Evolutionary conservation across 2,113 vertebrate species (phyloP), one percentile per base, ranked within the genome.

Genomic region (Odocoileus virginianus): DNA sequence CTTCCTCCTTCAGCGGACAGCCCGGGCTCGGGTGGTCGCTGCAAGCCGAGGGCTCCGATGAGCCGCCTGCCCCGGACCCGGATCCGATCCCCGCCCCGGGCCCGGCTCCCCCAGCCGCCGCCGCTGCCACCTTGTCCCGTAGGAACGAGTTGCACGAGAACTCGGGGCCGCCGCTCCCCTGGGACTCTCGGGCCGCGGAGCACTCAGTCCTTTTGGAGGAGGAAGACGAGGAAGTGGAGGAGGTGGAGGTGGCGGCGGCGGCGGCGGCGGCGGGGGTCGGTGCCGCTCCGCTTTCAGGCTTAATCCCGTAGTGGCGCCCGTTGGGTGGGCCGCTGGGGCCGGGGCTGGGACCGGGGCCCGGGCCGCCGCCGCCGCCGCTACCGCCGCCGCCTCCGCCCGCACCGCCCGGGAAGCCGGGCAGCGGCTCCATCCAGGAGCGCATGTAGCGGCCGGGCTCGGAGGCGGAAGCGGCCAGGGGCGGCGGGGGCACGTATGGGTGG

Each of bases 381-480:
- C 98, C 58, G 74, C 96, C n/a, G 16, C 95, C 16, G 71, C 97
- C 74, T 36, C 98, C 74, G 15, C 98, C 96, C 64, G 97, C 97
- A 84, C 98, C 97, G 6, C 98, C 98, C 57, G 99, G 99, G 98
- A 99, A 99, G 96, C 99, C 99, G 96, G 99, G 98, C 95, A 99
- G 98, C 87, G 99, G 99, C 97, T 99, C 99, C 95, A 99, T 99
- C 99, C 99, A 99, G 98, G 99, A 99, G 98, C 99, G 99, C 97
- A 99, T 99, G 98, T 99, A 99, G 99, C 99, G 99, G 98, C 99
- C 98, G 45, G 99, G 98, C 97, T 99, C 99, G 89, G 99, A 98
- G 84, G 99, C 99, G 91, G 99, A 98, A 71, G 99, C 99, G 78
- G 99, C 99, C 98, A 99, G 99, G 95, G 99, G 99, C 60, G 99